phyloP scores from a whole-genome alignment of 2,888 invertebrate species.

The Drosophila conformis region DNA sequence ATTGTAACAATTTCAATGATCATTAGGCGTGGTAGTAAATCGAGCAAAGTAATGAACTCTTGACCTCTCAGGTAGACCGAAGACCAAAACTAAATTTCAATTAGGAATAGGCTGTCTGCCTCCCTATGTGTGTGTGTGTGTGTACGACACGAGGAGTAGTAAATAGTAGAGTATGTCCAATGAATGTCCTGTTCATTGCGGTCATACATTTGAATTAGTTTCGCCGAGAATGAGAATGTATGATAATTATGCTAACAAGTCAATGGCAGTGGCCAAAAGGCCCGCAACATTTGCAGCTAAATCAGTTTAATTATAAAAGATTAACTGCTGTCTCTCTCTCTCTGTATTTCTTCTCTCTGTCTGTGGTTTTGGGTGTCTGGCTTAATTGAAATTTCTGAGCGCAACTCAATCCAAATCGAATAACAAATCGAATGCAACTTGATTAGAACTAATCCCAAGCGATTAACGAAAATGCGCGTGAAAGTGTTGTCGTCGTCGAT shows the following conservation, averaged over 20 bases:
- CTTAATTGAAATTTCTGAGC: constrained; percentile 73
- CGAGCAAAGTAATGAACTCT: constrained; percentile 39
- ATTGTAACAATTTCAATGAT: constrained; percentile 37
- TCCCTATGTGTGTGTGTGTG: background rate
- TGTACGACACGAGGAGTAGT: constrained; percentile 13
- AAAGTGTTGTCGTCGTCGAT: constrained; percentile 63
- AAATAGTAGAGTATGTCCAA: constrained; percentile 46
- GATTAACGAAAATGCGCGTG: constrained; percentile 76
- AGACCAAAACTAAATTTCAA: constrained; percentile 75
- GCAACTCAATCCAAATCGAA: constrained; percentile 73
- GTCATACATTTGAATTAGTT: constrained; percentile 67
- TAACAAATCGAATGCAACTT: constrained; percentile 65
- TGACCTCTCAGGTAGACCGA: constrained; percentile 36
- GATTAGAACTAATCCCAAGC: constrained; percentile 74
- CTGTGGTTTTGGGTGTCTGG: constrained; percentile 3
- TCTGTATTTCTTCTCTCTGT: background rate
- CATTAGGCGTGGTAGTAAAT: constrained; percentile 20
- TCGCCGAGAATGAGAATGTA: constrained; percentile 69
- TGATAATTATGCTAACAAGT: constrained; percentile 78
- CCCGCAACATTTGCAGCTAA: constrained; percentile 41
- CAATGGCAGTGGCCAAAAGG: constrained; percentile 43
- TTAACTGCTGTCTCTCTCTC: constrained; percentile 51
- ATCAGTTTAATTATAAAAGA: constrained; percentile 81
- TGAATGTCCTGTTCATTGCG: constrained; percentile 56
- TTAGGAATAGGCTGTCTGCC: constrained; percentile 37